A percentile compares a stretch with the other conserved stretches of the same genome.
These are phyloP conservation scores for Pemphigus obesinymphae DNA, from an alignment of 1,140 invertebrate genomes.

Conservation along the genomic window DNA sequence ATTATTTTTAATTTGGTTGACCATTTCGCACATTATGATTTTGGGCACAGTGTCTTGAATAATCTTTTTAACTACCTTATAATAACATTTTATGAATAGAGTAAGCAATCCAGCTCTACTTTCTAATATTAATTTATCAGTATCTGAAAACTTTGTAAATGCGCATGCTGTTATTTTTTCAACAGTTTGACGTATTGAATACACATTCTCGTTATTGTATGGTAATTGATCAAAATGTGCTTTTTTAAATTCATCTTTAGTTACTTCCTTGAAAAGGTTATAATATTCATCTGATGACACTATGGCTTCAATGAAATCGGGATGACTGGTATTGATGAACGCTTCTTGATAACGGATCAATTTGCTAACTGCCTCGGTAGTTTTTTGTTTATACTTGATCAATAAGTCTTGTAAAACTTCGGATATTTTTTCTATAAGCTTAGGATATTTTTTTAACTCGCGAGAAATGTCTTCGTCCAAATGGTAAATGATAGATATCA, in stretches of 20 bases:
- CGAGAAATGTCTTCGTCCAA: slow-evolving; percentile 63
- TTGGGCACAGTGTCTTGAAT: slow-evolving; percentile 46
- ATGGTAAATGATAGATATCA: slow-evolving; percentile 67
- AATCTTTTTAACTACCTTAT: slow-evolving; percentile 44
- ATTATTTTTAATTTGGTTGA: slow-evolving; percentile 43
- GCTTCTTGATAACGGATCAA: slow-evolving; percentile 63
- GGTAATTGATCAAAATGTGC: neutral
- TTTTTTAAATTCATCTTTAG: neutral
- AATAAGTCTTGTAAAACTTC: slow-evolving; percentile 65
- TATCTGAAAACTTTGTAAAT: neutral
- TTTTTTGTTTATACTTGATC: slow-evolving; percentile 58
- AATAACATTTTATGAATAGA: slow-evolving; percentile 45
- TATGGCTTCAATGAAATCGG: slow-evolving; percentile 52
- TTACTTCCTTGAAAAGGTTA: neutral
- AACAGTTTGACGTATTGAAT: neutral
- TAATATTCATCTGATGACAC: neutral
- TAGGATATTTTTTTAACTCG: slow-evolving; percentile 67
- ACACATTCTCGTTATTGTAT: no score
- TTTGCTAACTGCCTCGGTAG: slow-evolving; percentile 65
- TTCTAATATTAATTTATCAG: neutral
- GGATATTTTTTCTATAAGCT: slow-evolving; percentile 63
- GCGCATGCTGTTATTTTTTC: neutral
- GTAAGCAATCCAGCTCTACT: slow-evolving; percentile 42
- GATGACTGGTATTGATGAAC: slow-evolving; percentile 73
- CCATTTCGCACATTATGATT: slow-evolving; percentile 46